Base-by-base conservation (phyloP, 2,888 invertebrate genomes). In the Drosophila atroscutellata region DNA sequence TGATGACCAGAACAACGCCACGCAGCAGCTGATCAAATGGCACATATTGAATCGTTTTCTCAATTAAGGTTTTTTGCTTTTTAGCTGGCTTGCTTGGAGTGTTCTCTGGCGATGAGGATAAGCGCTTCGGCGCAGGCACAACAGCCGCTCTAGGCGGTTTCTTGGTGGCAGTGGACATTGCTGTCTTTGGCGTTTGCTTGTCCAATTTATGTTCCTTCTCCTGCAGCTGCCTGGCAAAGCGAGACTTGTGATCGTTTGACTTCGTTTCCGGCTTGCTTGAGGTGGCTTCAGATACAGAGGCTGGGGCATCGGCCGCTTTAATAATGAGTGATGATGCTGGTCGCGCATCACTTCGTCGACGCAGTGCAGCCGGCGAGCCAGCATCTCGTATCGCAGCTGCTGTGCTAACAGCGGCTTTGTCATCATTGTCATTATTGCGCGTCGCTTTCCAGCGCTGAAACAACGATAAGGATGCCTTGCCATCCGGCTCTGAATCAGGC, bases 1-100 rank as follows among this genome's bases (percentile, higher is more conserved):
- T 98, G 75, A 98, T 94, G n/a, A 96, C 96, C 90, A 98, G 94
- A 67, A 95, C 94, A 5, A 97, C 97, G 59, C 94, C 95, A 15
- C 94, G 92, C 78, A 98, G 92, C 36, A 97, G 90, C 77, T 94
- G 92, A 72, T 94, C 91, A 77, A 95, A 96, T 1, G 95, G 94
- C 84, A 93, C 94, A 72, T 90, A 92, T 28, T 86, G 61, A 0
- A 77, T 62, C 0, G 9, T 5, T 34, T 51, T 34, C 9, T 60
- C 45, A 72, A 51, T 36, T 24, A 50, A 45, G 8, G 85, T 80
- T 45, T 86, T 88, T 18, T 80, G 86, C 74, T 92, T 92, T 37
- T 92, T 92, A 3, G 86, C 60, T 11, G 78, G 65, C 15, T 72
- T 78, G 24, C 54, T 69, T 49, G 55, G 37, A 13, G 64, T 70